These are phyloP conservation scores for Charanyca ferruginea DNA, from an alignment of 2,888 invertebrate genomes.

Conservation along the genomic window DNA sequence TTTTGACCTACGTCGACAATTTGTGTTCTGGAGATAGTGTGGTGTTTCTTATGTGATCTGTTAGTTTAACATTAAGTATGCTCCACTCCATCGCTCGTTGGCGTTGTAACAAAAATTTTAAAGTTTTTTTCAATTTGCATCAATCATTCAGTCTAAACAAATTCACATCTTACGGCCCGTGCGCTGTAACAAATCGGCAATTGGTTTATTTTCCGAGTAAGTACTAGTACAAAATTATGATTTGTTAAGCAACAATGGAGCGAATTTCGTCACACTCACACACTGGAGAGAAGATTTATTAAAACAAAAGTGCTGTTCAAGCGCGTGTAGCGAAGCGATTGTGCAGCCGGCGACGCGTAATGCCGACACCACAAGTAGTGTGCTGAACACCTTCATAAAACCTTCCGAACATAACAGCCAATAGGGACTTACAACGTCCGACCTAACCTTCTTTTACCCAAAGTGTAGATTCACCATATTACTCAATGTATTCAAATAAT, in stretches of 20 bases:
- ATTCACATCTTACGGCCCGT: not conserved
- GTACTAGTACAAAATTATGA: slow-evolving; percentile 20
- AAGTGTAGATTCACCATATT: not conserved
- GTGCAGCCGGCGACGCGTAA: not conserved
- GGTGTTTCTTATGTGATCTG: no score
- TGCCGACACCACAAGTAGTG: not conserved
- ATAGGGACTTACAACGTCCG: not conserved
- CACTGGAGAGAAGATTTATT: not conserved
- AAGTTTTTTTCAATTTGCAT: not conserved
- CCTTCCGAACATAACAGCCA: not conserved
- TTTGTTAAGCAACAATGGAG: slow-evolving; percentile 22
- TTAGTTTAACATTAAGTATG: no score
- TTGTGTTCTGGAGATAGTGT: no score
- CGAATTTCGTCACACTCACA: slow-evolving; percentile 45
- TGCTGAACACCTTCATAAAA: not conserved
- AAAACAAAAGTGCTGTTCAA: slow-evolving; percentile 9
- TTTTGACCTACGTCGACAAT: no score
- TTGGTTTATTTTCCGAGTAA: slow-evolving; percentile 31
- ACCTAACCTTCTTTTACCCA: not conserved
- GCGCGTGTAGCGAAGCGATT: slow-evolving; percentile 21
- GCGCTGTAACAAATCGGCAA: slow-evolving; percentile 31
- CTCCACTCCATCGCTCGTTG: no score
- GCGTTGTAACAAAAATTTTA: not conserved
- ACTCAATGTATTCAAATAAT: slow-evolving; percentile 17
- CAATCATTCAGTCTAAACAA: not conserved